Evolutionary conservation across 2,797 vertebrate species (phyloP), one percentile per base, ranked within the genome.

Genomic region (Channallabes apus): DNA sequence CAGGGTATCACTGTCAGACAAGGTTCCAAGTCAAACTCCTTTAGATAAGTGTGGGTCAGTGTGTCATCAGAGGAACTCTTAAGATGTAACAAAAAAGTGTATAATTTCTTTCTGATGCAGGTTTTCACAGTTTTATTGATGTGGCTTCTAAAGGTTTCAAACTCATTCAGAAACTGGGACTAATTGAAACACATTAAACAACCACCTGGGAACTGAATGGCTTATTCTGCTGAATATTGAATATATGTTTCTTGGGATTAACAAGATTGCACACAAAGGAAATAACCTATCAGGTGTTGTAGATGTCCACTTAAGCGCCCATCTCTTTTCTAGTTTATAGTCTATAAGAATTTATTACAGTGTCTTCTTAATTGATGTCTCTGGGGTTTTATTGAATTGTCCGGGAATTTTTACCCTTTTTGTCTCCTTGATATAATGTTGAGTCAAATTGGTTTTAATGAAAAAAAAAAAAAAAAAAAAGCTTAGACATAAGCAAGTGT

Each of bases 151-250:
- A 24, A 62, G 58, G 58, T 22, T 62, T 79, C 61, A 80, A 65
- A 80, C 61, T 65, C 15, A 18, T 65, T 80, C 38, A 51, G 61
- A 46, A 80, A 64, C 77, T 11, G 17, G 7, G 7, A 20, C 59
- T 80, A 18, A 80, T 65, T 80, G 38, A 65, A 64, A 65, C 59
- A 62, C 38, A 79, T 62, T 62, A 80, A 64, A 64, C 38, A 64
- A 51, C 7, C n/a, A 9, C 38, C 8, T 80, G 59, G 38, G 38
- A 64, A n/a, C 78, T 41, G 35, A 80, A 64, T 27, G 78, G 14
- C 61, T 80, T 41, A 80, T 62, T n/a, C 35, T 62, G 59, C 22
- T 64, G 7, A 64, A 41, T 46, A 27, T 27, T 62, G 59, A 79
- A 62, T 62, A 76, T 62, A 62, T 41, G 22, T 79, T 79, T n/a